Base-by-base conservation (phyloP, 2,113 vertebrate genomes). In the Picathartes gymnocephalus region DNA sequence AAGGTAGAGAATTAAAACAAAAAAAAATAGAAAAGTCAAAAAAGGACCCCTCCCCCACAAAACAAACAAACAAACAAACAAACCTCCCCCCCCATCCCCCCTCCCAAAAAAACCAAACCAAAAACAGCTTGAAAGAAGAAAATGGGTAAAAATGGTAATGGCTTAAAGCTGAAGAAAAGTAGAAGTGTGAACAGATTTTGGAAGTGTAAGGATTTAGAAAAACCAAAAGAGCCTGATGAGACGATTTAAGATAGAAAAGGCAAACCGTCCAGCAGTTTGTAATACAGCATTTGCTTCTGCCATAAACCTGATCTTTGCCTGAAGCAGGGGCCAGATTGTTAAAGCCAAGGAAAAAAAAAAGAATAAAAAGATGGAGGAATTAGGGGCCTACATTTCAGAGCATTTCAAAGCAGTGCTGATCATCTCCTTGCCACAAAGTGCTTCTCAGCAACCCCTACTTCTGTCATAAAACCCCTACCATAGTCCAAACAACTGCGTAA, bases 21-120 rank as follows among this genome's bases (percentile, higher is more conserved):
- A 42, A 51, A 11, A 5, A 2, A 13, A 2, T 8, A 20, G 23
- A 5, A 27, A 17, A 23, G 9, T 22, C 1, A 53, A 18, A 21
- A 47, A 40, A 39, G 39, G 39, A 11, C 39, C 39, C 39, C 39
- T 39, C 39, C n/a, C n/a, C n/a, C n/a, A n/a, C n/a, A n/a, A n/a
- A n/a, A n/a, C n/a, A n/a, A n/a, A n/a, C n/a, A n/a, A n/a, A n/a
- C n/a, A n/a, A n/a, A n/a, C n/a, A n/a, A n/a, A n/a, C n/a, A n/a
- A n/a, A n/a, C n/a, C n/a, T n/a, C n/a, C n/a, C n/a, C n/a, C n/a
- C n/a, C n/a, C n/a, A n/a, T n/a, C n/a, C n/a, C n/a, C 10, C 10
- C 10, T 1, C 42, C 45, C 21, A 39, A 33, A 3, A 8, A 6
- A 30, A 8, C 39, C 22, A 5, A 31, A 8, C 22, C 23, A 13